These are phyloP conservation scores for Minunthozetes semirufus DNA, from an alignment of 2,888 invertebrate species.

Conservation along the genomic window DNA sequence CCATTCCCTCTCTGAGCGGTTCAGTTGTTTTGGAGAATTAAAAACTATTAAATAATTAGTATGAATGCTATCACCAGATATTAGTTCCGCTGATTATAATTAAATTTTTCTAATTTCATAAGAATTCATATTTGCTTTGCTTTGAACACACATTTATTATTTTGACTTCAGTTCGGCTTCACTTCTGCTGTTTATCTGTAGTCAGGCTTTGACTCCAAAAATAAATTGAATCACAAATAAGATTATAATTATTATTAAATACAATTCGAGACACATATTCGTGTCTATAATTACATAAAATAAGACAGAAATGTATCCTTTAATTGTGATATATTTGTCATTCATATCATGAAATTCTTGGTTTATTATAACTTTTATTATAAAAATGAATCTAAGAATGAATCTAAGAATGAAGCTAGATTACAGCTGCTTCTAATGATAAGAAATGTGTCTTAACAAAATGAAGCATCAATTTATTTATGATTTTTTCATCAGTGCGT, in stretches of 20 bases:
- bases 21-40: neutral
- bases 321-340: neutral
- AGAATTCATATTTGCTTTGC: neutral
- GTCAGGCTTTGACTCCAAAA: neutral
- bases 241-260: neutral
- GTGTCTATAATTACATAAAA: neutral
- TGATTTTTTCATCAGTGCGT: constrained; percentile 39
- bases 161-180: neutral
- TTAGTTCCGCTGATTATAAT: constrained; percentile 9
- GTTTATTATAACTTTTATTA: neutral
- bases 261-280: neutral
- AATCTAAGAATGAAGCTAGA: too few species aligned
- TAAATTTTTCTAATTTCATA: neutral
- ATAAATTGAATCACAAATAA: constrained; percentile 23
- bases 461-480: neutral
- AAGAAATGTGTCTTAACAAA: neutral
- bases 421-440: too few species aligned
- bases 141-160: neutral
- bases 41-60: constrained; percentile 13
- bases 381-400: neutral
- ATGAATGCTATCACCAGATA: neutral
- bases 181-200: neutral
- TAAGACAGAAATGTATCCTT: neutral
- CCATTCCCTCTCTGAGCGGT: neutral
- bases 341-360: neutral